Base-by-base conservation (phyloP, 1,140 invertebrate species). In the Adoxophyes honmai region DNA sequence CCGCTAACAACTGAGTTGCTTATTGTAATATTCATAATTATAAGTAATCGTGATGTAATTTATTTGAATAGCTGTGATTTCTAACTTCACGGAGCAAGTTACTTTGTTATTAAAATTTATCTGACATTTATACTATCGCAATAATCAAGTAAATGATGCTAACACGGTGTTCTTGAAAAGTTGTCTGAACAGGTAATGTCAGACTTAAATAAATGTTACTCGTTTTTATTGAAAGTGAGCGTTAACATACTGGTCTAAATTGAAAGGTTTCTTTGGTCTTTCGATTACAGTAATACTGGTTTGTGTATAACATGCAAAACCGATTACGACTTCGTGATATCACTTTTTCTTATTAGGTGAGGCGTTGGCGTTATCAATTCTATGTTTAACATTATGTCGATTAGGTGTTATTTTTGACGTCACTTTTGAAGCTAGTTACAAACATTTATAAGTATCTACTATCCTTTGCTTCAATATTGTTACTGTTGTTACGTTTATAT, bases 221-320 rank as follows among this genome's bases (percentile, higher is more conserved):
- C 8, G 39, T 42, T 42, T 42, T 14, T 42, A 42, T 42, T 42
- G 39, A 42, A 42, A 48, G 42, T 48, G 42, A 48, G 18, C 42
- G 42, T 11, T 42, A 42, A 42, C 16, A 42, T 9, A 42, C 18
- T 48, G 14, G 18, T 48, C 18, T 48, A 28, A 48, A 21, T 28
- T 42, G 0, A 18, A 4, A 42, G 15, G 38, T 18, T 39, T 1
- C 15, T 42, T 18, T n/a, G 7, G 7, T 42, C 14, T 16, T 4
- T 42, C 18, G 15, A 42, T 42, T 42, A 18, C 6, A 10, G 15
- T 42, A 42, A 42, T 36, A 36, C 38, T 42, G 38, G 38, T 42
- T 36, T 42, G 16, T 16, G 38, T 15, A 15, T 42, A 42, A 42
- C 8, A 15, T 1, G 14, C 10, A 42, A 21, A 42, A 42, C 16